These are phyloP conservation scores for Hippoglossus hippoglossus DNA, from an alignment of 2,797 vertebrate genomes.

Conservation along the genomic window DNA sequence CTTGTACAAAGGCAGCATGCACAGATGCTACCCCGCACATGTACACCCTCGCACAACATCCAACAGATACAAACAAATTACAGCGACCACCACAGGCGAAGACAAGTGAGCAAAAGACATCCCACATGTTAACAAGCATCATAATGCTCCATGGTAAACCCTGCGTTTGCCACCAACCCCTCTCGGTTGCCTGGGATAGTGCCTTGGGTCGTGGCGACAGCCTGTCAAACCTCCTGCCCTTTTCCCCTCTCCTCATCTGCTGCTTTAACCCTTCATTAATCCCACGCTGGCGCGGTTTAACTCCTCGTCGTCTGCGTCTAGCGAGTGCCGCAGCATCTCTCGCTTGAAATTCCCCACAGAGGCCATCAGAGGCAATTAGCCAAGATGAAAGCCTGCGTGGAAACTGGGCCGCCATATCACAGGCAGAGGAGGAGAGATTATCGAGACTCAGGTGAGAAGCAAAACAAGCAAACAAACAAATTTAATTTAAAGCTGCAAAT, in stretches of 20 bases:
- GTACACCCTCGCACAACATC: slow-evolving; percentile 38
- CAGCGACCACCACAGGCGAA: slow-evolving; percentile 41
- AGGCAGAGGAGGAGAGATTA: slow-evolving; percentile 54
- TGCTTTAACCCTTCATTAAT: slow-evolving; percentile 75
- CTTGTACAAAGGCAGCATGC: slow-evolving; percentile 46
- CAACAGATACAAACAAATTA: slow-evolving; percentile 58
- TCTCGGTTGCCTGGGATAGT: slow-evolving; percentile 2
- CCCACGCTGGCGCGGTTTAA: slow-evolving; percentile 53
- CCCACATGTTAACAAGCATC: slow-evolving; percentile 60
- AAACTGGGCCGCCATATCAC: slow-evolving; percentile 44
- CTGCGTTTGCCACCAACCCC: slow-evolving; percentile 33
- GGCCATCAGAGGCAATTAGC: slow-evolving; percentile 76
- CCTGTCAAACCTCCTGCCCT: slow-evolving; percentile 35
- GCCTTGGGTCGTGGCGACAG: slow-evolving; percentile 36
- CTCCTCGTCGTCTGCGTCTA: slow-evolving; percentile 31
- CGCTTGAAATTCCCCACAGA: slow-evolving; percentile 47
- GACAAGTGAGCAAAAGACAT: slow-evolving; percentile 51
- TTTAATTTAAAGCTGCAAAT: slow-evolving; percentile 60
- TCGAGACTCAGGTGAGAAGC: slow-evolving; percentile 70
- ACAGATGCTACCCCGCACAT: slow-evolving; percentile 66
- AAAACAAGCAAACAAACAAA: slow-evolving; percentile 71
- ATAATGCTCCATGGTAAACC: slow-evolving; percentile 6
- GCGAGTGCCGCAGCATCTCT: slow-evolving; percentile 15
- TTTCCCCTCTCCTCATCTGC: slow-evolving; percentile 47
- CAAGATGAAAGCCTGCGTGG: slow-evolving; percentile 69